A percentile compares a stretch with the other conserved stretches of the same genome.
Conservation (phyloP, 1,140 invertebrate genomes). For the Cydia splendana region DNA sequence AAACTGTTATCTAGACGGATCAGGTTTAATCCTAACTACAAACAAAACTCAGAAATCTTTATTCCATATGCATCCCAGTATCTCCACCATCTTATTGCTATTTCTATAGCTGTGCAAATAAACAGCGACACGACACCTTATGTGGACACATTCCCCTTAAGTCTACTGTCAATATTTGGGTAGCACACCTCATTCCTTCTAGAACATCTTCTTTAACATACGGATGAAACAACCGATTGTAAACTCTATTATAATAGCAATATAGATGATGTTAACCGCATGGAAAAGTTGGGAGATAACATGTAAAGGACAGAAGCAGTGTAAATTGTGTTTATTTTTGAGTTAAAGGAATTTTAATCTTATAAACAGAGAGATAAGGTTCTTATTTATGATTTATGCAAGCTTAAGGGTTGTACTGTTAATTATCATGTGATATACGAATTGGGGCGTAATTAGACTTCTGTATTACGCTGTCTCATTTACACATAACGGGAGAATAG, state of each 20-base stretch:
- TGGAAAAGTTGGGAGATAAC: constrained; percentile 8
- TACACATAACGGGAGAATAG: neutral
- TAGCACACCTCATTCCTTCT: constrained; percentile 29
- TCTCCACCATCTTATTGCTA: constrained; percentile 25
- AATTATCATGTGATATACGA: constrained; percentile 31
- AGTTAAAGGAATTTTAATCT: neutral
- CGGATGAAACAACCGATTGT: neutral
- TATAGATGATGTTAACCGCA: neutral
- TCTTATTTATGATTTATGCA: neutral
- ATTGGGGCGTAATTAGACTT: constrained; percentile 21
- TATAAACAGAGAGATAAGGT: neutral
- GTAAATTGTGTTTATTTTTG: constrained; percentile 27
- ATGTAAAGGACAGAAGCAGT: constrained; percentile 22
- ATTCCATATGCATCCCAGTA: neutral
- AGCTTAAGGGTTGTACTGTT: constrained; percentile 27
- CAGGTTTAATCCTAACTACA: too few species aligned
- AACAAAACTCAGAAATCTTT: neutral
- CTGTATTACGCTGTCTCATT: constrained; percentile 6
- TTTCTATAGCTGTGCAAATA: constrained; percentile 24
- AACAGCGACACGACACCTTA: constrained; percentile 26
- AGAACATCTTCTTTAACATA: constrained; percentile 6
- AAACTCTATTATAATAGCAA: neutral
- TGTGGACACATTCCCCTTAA: constrained; percentile 31
- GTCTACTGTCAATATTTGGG: constrained; percentile 30
- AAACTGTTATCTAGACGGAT: too few species aligned